Conservation (phyloP, 2,888 invertebrate genomes). For the Lycophotia porphyrea region DNA sequence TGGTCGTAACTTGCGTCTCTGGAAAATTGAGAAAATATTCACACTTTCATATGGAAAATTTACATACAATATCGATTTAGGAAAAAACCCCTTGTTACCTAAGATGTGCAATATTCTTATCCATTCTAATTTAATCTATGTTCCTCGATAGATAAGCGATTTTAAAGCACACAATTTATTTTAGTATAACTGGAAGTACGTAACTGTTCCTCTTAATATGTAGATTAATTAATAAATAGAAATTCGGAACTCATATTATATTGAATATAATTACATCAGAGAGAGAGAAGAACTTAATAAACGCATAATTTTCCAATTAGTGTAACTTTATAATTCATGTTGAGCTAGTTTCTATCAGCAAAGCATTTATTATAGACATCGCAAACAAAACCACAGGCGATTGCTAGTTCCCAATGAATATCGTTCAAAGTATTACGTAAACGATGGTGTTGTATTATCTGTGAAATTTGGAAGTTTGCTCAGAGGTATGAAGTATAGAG, state of each 20-base stretch:
- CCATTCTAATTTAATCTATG: neutral
- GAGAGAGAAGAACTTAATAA: neutral
- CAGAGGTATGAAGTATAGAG: slow-evolving; percentile 48
- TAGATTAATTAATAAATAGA: slow-evolving; percentile 18
- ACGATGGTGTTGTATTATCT: slow-evolving; percentile 50
- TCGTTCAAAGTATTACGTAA: slow-evolving; percentile 48
- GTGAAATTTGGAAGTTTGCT: slow-evolving; percentile 62
- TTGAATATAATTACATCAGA: slow-evolving; percentile 28
- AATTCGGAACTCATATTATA: slow-evolving; percentile 15
- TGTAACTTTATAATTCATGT: slow-evolving; percentile 16
- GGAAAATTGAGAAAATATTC: slow-evolving; percentile 25
- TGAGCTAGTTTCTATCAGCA: slow-evolving; percentile 19
- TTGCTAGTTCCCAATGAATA: slow-evolving; percentile 32
- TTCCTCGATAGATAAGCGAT: neutral
- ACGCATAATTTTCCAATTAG: slow-evolving; percentile 32
- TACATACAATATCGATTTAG: neutral
- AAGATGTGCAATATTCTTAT: neutral
- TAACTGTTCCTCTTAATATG: slow-evolving; percentile 13
- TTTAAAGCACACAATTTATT: neutral
- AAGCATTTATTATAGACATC: neutral
- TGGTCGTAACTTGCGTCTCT: slow-evolving; percentile 24
- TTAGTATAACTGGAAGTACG: neutral
- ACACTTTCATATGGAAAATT: slow-evolving; percentile 19
- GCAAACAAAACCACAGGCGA: slow-evolving; percentile 7
- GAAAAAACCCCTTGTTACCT: neutral